Percentiles rank a stretch among this genome's conserved stretches.
These are phyloP conservation scores for Leucoraja erinaceus DNA, from an alignment of 2,113 vertebrate genomes.

Conservation along the genomic window DNA sequence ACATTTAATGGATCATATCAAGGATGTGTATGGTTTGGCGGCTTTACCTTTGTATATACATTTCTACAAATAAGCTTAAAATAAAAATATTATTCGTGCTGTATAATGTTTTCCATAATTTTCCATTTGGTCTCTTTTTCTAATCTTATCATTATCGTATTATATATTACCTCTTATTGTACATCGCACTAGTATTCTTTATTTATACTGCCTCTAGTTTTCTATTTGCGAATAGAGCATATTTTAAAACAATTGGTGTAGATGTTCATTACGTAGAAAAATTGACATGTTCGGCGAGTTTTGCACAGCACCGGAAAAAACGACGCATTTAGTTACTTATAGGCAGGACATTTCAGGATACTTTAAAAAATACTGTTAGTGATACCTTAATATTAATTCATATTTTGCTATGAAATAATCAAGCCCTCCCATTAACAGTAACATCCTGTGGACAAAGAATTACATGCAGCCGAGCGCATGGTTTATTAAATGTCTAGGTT, in stretches of 20 bases:
- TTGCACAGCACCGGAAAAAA: not conserved
- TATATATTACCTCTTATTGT: not conserved
- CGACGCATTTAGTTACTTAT: not conserved
- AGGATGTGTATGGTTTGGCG: not conserved
- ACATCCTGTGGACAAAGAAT: not conserved
- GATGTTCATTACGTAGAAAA: too few relatives aligned
- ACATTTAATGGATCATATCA: not conserved
- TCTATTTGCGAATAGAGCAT: not conserved
- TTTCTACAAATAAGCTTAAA: not conserved
- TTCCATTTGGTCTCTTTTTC: not conserved
- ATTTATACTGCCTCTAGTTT: not conserved
- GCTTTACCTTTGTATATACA: not conserved
- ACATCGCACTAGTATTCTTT: not conserved
- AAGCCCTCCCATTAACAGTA: not conserved
- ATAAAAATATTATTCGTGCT: not conserved
- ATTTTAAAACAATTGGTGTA: not conserved
- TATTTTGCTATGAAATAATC: not conserved
- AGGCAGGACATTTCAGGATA: not conserved
- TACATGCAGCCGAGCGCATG: not conserved
- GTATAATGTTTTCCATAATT: not conserved
- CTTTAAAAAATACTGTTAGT: not conserved
- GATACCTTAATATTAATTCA: not conserved
- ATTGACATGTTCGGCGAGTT: not conserved
- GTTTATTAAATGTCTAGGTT: not conserved
- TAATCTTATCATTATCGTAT: too few relatives aligned